These are phyloP conservation scores for Rhynchotus rufescens DNA, from an alignment of 2,797 vertebrate species.

Conservation along the genomic window DNA sequence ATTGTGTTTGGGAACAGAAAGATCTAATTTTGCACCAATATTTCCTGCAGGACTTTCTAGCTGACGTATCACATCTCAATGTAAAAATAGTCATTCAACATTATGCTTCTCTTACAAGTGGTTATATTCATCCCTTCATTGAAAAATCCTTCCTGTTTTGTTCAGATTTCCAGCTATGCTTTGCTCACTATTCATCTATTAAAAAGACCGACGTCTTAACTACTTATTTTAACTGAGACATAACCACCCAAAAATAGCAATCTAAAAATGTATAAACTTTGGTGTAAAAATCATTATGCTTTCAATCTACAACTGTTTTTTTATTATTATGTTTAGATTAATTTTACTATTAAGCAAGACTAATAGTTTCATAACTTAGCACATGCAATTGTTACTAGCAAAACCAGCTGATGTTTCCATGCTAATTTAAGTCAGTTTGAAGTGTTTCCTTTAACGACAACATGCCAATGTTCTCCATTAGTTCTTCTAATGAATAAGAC, in stretches of 20 bases:
- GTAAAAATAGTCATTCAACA: neutral
- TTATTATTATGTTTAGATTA: neutral
- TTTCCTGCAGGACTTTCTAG: neutral
- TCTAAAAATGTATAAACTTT: neutral
- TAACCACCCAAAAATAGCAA: neutral
- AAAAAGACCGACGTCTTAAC: neutral
- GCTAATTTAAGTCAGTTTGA: neutral
- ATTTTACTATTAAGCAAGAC: neutral
- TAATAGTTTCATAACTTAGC: neutral
- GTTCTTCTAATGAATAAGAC: conserved; percentile 15
- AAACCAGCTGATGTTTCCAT: neutral
- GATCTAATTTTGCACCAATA: neutral
- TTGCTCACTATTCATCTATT: neutral
- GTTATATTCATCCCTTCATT: neutral
- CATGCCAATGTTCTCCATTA: neutral
- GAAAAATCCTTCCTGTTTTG: neutral
- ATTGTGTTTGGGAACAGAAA: neutral
- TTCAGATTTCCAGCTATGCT: neutral
- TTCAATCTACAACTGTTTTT: neutral
- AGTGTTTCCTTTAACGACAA: neutral
- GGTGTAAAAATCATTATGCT: neutral
- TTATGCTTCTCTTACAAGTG: neutral
- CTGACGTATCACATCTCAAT: neutral
- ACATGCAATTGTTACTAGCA: neutral
- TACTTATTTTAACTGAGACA: neutral